Evolutionary conservation across 2,888 invertebrate species (phyloP).

Genomic region (Crepidodera aurea): DNA sequence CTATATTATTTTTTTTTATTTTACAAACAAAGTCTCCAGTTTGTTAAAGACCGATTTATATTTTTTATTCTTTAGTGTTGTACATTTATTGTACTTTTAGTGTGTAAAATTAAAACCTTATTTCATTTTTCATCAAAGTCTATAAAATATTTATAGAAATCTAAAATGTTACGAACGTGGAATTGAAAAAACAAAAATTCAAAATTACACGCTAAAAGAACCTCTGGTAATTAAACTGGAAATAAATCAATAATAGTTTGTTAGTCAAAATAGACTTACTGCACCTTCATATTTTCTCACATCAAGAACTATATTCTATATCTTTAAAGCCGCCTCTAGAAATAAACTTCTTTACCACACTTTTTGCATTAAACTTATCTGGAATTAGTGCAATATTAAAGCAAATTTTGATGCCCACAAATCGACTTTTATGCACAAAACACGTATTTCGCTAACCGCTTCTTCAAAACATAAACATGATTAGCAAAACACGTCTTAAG

Average conservation of each 20-base stretch:
- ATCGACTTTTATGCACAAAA: no score
- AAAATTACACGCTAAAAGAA: background rate
- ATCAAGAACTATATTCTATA: no score
- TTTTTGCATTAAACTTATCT: no score
- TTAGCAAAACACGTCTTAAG: no score
- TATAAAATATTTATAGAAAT: background rate
- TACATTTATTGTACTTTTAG: background rate
- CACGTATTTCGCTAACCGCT: no score
- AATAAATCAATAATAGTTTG: background rate
- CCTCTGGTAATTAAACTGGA: background rate
- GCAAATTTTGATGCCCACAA: no score
- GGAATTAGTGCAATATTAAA: no score
- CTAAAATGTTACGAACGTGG: no score
- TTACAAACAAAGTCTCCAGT: background rate
- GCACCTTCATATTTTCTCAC: conserved; percentile 2
- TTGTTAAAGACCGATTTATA: background rate
- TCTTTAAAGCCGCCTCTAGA: no score
- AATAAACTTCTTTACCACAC: no score
- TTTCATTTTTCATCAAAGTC: no score
- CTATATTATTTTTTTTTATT: background rate
- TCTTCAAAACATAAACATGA: no score
- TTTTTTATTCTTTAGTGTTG: background rate
- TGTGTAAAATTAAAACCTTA: background rate
- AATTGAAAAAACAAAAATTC: background rate
- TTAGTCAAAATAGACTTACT: conserved; percentile 15